Percentiles rank a stretch among this genome's conserved stretches.
Evolutionary conservation across 2,888 invertebrate species (phyloP).

Genomic region (Digitonthophagus gazella): DNA sequence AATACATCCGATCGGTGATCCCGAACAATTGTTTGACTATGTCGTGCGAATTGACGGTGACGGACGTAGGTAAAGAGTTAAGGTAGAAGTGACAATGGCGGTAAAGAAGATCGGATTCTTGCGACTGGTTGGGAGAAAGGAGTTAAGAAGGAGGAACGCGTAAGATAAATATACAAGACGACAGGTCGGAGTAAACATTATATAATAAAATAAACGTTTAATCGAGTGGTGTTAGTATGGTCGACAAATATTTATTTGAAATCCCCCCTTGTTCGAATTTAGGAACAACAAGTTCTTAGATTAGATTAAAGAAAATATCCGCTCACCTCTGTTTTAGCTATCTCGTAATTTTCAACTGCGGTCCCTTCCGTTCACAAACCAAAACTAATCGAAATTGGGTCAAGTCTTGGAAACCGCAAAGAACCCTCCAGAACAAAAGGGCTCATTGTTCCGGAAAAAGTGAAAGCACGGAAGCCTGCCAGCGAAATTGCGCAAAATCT

Average conservation of each 20-base stretch:
- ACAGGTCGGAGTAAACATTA: constrained; percentile 14
- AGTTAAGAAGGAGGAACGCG: neutral
- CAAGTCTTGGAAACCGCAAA: neutral
- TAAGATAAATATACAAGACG: constrained; percentile 8
- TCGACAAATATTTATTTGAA: neutral
- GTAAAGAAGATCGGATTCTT: neutral
- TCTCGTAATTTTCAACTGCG: neutral
- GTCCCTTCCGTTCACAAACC: neutral
- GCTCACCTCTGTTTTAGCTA: neutral
- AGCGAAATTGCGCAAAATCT: neutral
- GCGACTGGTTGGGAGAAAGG: neutral
- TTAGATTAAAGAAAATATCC: neutral
- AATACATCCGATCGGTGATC: neutral
- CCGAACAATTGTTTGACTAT: neutral
- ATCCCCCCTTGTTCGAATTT: neutral
- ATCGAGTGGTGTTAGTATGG: neutral
- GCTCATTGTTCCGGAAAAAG: neutral
- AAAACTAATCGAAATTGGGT: neutral
- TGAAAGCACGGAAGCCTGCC: neutral
- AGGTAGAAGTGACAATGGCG: neutral
- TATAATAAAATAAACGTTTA: constrained; percentile 15
- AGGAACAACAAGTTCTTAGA: neutral
- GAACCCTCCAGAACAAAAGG: neutral
- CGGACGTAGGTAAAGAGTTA: neutral
- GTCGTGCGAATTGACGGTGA: neutral